Evolutionary conservation across 2,113 vertebrate genomes (phyloP).

Genomic region (Xyliphius kryptos): DNA sequence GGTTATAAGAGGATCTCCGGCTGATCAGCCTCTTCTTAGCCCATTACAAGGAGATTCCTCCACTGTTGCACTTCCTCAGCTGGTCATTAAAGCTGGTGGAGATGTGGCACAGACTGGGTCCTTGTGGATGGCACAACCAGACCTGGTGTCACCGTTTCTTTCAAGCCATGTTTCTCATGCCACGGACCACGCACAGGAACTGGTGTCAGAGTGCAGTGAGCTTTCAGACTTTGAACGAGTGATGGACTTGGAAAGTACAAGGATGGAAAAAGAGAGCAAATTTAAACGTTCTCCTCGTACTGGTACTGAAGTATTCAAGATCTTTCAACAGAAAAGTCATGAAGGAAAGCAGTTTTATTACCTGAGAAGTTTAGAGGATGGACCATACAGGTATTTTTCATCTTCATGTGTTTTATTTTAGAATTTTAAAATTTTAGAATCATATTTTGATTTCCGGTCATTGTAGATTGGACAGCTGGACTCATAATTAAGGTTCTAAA

Average conservation of each 20-base stretch:
- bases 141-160: slow-evolving; percentile 38
- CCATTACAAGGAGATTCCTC: slow-evolving; percentile 24
- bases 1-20: slow-evolving; percentile 13
- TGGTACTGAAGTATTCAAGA: slow-evolving; percentile 23
- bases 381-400: slow-evolving; percentile 29
- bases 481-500: neutral
- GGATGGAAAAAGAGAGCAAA: slow-evolving; percentile 3
- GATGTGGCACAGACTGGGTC: slow-evolving; percentile 26
- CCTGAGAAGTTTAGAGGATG: slow-evolving; percentile 22
- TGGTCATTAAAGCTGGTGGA: slow-evolving; percentile 35
- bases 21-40: slow-evolving; percentile 3
- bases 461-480: no score
- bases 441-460: no score
- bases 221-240: neutral
- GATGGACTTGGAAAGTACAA: neutral
- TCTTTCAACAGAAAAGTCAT: slow-evolving; percentile 22
- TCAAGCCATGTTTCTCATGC: slow-evolving; percentile 38
- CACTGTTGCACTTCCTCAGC: slow-evolving; percentile 43
- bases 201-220: slow-evolving; percentile 48
- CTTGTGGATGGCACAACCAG: slow-evolving; percentile 45
- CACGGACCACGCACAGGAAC: neutral
- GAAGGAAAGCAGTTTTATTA: slow-evolving; percentile 21
- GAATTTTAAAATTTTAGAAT: no score
- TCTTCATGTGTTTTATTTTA: neutral
- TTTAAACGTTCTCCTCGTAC: slow-evolving; percentile 18